Conservation (phyloP, 2,113 vertebrate species). For the Oreochromis tanganicae region DNA sequence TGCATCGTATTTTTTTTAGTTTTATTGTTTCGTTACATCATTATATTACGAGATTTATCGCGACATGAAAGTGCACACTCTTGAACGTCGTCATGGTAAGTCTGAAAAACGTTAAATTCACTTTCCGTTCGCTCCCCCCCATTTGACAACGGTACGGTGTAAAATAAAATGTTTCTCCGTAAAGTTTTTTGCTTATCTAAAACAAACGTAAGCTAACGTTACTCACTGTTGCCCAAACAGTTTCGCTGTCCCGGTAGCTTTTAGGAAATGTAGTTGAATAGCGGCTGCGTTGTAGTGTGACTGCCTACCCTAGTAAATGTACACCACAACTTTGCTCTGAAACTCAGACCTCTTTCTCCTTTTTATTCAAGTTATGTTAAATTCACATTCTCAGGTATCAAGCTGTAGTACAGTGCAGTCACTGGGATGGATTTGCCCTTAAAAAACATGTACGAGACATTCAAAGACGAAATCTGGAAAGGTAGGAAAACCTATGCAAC, state of each 20-base stretch:
- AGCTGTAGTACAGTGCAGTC: not conserved
- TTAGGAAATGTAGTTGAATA: not conserved
- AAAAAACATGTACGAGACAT: conserved; percentile 68
- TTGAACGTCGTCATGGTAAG: conserved; percentile 4
- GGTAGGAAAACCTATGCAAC: conserved; percentile 6
- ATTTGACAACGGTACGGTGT: not conserved
- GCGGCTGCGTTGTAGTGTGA: not conserved
- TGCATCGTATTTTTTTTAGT: not conserved
- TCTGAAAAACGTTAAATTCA: not conserved
- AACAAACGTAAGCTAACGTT: not conserved
- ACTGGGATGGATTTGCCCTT: conserved; percentile 17
- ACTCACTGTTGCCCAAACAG: not conserved
- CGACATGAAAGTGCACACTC: not conserved
- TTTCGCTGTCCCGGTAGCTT: not conserved
- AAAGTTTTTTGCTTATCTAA: no score
- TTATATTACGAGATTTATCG: not conserved
- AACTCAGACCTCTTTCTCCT: not conserved
- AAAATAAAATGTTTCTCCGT: not conserved
- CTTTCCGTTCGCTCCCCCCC: not conserved
- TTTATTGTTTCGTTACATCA: not conserved
- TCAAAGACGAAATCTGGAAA: conserved; percentile 49
- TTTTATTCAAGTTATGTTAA: not conserved
- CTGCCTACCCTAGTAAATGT: not conserved
- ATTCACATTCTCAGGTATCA: not conserved
- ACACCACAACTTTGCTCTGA: not conserved